Evolutionary conservation across 2,113 vertebrate species (phyloP).

Genomic region (Sterrhoptilus dennistouni): DNA sequence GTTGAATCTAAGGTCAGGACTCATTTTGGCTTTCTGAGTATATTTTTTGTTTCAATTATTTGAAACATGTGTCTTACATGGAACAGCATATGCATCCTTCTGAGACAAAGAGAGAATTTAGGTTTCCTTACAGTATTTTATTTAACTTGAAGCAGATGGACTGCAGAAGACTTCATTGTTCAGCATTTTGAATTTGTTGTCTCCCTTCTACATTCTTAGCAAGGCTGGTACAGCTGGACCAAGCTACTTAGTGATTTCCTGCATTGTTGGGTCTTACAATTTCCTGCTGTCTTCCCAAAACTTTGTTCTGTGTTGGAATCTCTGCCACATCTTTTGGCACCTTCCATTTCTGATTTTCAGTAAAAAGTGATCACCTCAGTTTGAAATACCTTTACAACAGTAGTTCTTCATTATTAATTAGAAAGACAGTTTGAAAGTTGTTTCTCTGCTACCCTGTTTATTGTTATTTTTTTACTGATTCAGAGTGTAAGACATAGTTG

Average conservation of each 20-base stretch:
- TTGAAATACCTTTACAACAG: neutral
- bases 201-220: neutral
- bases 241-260: neutral
- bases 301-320: neutral
- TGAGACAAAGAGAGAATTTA: neutral
- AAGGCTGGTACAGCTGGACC: neutral
- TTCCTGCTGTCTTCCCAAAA: neutral
- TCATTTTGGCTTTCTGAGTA: neutral
- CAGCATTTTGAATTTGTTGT: neutral
- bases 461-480: neutral
- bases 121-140: neutral
- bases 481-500: fast-evolving
- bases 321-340: neutral
- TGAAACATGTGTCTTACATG: neutral
- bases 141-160: neutral
- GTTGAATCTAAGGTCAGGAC: neutral
- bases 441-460: neutral
- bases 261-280: neutral
- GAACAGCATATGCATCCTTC: neutral
- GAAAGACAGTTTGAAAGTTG: neutral
- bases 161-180: neutral
- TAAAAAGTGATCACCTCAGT: neutral
- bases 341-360: neutral
- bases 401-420: neutral
- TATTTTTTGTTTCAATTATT: neutral